These are phyloP conservation scores for Ptychoptera contaminata DNA, from an alignment of 2,888 invertebrate species.

Conservation along the genomic window DNA sequence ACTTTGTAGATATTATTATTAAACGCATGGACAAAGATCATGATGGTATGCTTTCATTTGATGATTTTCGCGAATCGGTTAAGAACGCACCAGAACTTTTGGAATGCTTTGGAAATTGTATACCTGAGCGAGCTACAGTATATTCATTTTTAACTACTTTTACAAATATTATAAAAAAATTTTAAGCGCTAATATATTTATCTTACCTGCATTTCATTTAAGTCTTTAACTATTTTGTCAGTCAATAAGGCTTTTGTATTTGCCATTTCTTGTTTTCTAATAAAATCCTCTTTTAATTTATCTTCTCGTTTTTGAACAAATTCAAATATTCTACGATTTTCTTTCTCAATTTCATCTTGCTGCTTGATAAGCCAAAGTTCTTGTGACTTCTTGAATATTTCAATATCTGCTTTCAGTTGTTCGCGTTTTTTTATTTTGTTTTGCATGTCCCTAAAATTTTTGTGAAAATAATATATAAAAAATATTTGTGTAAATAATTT, in stretches of 20 bases:
- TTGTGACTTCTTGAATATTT: conserved; percentile 28
- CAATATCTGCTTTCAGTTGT: conserved; percentile 30
- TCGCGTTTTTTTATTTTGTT: conserved; percentile 28
- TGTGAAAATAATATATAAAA: neutral
- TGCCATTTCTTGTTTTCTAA: conserved; percentile 5
- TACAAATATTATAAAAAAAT: conserved; percentile 1
- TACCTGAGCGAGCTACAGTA: conserved; percentile 36
- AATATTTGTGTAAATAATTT: conserved; percentile 4
- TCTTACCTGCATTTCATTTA: conserved; percentile 15
- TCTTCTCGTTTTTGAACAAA: conserved; percentile 25
- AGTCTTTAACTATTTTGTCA: conserved; percentile 16
- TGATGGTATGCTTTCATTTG: conserved; percentile 48
- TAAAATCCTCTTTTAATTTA: conserved; percentile 18
- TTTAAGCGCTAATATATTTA: neutral
- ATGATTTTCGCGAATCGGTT: conserved; percentile 45
- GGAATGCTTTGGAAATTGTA: conserved; percentile 50
- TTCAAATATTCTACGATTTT: conserved; percentile 27
- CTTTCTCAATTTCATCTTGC: conserved; percentile 25
- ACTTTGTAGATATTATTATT: conserved; percentile 49
- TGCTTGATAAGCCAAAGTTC: conserved; percentile 26
- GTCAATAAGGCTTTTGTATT: conserved; percentile 12
- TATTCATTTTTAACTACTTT: conserved; percentile 7
- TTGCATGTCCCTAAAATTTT: conserved; percentile 20
- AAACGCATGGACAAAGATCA: conserved; percentile 54
- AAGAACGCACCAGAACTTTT: conserved; percentile 42